Percentiles rank a stretch among this genome's conserved stretches.
phyloP scores from a whole-genome alignment of 2,113 vertebrate genomes.

The Ondatra zibethicus region DNA sequence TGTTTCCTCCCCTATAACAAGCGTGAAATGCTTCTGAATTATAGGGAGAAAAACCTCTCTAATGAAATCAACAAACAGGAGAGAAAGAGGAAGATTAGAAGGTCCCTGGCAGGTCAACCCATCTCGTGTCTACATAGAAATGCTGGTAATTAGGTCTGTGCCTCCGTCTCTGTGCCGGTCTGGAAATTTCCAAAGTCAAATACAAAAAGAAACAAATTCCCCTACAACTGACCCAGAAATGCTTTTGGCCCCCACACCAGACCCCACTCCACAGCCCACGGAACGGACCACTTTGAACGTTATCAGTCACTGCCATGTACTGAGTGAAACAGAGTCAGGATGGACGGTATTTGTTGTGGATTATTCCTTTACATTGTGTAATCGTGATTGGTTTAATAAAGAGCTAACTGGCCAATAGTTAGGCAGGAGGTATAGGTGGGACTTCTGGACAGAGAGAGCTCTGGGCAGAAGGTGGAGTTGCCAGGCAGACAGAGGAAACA shows the following conservation, averaged over 20 bases:
- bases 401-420: too few species aligned
- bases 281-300: background rate
- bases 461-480: background rate
- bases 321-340: background rate
- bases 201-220: background rate
- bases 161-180: background rate
- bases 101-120: background rate
- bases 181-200: constrained; percentile 39
- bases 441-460: background rate
- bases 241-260: background rate
- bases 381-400: background rate
- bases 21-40: background rate
- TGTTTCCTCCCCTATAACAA: background rate
- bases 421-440: background rate
- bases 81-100: background rate
- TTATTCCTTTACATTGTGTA: background rate
- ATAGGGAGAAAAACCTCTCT: background rate
- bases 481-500: background rate
- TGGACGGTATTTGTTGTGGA: background rate
- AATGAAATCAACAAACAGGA: background rate
- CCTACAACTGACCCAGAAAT: background rate
- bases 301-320: background rate
- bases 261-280: fast-evolving
- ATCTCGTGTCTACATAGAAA: background rate
- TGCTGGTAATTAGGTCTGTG: fast-evolving